Conservation (phyloP, 1,140 invertebrate genomes). For the Trissolcus basalis region DNA sequence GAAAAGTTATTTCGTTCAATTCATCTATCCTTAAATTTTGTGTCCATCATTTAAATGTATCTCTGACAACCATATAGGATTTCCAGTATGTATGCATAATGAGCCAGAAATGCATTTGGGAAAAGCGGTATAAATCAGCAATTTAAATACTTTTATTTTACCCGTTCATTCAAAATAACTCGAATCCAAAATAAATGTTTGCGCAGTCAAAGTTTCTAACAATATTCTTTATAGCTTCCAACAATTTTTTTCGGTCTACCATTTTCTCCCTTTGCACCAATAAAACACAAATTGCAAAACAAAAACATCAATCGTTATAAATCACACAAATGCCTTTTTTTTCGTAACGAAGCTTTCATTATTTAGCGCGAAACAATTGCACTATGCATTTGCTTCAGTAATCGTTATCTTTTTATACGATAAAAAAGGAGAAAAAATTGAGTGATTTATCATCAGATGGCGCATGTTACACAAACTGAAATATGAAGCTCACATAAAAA, state of each 20-base stretch:
- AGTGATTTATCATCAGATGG: slow-evolving; percentile 39
- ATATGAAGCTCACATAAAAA: slow-evolving; percentile 45
- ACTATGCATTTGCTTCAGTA: slow-evolving; percentile 18
- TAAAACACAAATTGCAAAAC: slow-evolving; percentile 17
- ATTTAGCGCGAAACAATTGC: slow-evolving; percentile 14
- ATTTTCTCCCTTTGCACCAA: slow-evolving; percentile 8
- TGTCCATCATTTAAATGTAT: slow-evolving; percentile 10
- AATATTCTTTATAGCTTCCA: too few species aligned
- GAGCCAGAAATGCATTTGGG: slow-evolving; percentile 25
- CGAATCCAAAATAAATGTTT: too few species aligned
- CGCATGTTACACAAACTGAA: slow-evolving; percentile 34
- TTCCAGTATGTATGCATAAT: slow-evolving; percentile 36
- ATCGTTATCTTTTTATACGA: background rate
- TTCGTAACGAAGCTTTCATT: slow-evolving; percentile 6
- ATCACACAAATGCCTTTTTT: slow-evolving; percentile 24
- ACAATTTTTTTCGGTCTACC: too few species aligned
- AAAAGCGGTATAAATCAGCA: slow-evolving; percentile 1
- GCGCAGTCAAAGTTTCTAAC: too few species aligned
- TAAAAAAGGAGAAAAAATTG: slow-evolving; percentile 8
- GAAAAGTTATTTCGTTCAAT: too few species aligned
- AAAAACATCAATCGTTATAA: slow-evolving; percentile 18
- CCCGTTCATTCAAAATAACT: too few species aligned
- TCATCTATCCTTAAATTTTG: background rate
- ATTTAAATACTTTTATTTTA: too few species aligned
- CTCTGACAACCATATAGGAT: slow-evolving; percentile 28